Percentiles rank a stretch among this genome's conserved stretches.
These are phyloP conservation scores for Podarcis cretensis DNA, from an alignment of 2,113 vertebrate genomes.

Conservation along the genomic window DNA sequence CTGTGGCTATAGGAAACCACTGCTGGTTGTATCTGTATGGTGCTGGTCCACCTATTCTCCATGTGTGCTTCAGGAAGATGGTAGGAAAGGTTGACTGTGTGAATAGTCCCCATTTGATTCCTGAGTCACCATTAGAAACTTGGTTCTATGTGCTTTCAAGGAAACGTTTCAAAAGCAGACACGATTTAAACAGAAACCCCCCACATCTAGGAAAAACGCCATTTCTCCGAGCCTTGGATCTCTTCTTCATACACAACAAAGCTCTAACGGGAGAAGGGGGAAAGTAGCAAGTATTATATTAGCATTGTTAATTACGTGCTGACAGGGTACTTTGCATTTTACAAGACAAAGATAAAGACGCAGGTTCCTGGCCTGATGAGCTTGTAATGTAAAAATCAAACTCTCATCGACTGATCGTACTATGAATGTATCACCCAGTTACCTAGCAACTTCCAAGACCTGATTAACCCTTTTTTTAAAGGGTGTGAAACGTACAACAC, in stretches of 20 bases:
- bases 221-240: neutral
- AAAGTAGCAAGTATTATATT: slow-evolving; percentile 15
- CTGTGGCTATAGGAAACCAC: neutral
- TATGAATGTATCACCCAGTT: slow-evolving; percentile 14
- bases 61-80: neutral
- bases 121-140: neutral
- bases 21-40: neutral
- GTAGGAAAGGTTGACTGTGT: neutral
- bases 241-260: neutral
- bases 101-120: neutral
- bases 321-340: slow-evolving; percentile 10
- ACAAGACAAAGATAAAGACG: slow-evolving; percentile 24
- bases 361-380: neutral
- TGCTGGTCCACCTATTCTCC: neutral
- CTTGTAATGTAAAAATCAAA: slow-evolving; percentile 38
- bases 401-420: slow-evolving; percentile 18
- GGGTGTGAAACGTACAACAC: neutral
- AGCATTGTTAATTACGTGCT: slow-evolving; percentile 26
- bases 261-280: neutral
- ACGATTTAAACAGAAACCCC: neutral
- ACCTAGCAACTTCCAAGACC: slow-evolving; percentile 4
- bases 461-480: slow-evolving; percentile 33
- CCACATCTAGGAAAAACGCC: neutral
- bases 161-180: neutral
- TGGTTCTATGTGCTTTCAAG: neutral